Conservation (phyloP, 2,113 vertebrate genomes). For the Hyla sarda region DNA sequence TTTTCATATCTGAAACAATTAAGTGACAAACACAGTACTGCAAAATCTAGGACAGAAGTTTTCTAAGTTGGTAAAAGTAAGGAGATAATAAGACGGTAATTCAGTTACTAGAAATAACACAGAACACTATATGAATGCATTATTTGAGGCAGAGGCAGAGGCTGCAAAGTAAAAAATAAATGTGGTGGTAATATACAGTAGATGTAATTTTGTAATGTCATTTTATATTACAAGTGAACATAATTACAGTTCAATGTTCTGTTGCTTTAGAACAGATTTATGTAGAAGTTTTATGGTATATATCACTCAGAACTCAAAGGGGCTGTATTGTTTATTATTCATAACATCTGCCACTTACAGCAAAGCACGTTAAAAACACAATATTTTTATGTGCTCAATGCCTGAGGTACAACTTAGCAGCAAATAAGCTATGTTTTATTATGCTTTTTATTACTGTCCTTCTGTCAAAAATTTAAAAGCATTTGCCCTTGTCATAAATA, state of each 20-base stretch:
- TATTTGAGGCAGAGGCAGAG: conserved; percentile 26
- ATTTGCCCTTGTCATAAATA: conserved; percentile 49
- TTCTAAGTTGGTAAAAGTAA: conserved; percentile 23
- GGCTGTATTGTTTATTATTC: conserved; percentile 74
- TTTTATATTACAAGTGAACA: conserved; percentile 54
- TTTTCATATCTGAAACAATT: not conserved
- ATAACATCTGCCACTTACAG: conserved; percentile 74
- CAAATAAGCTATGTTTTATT: conserved; percentile 67
- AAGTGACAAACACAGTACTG: not conserved
- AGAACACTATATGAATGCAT: conserved; percentile 28
- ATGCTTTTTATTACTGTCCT: conserved; percentile 55
- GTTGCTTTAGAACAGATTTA: conserved; percentile 70
- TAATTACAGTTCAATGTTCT: conserved; percentile 65
- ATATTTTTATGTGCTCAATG: conserved; percentile 73
- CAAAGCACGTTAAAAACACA: conserved; percentile 68
- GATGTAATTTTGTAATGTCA: conserved; percentile 51
- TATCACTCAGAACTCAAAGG: conserved; percentile 69
- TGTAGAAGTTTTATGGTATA: conserved; percentile 71
- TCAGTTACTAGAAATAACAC: conserved; percentile 38
- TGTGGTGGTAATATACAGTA: conserved; percentile 9
- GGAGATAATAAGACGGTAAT: conserved; percentile 22
- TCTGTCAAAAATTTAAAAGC: conserved; percentile 46
- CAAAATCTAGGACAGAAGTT: conserved; percentile 20
- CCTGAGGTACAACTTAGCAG: conserved; percentile 67
- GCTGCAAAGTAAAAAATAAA: conserved; percentile 21